Conservation (phyloP, 2,797 vertebrate genomes). For the Sciurus carolinensis region DNA sequence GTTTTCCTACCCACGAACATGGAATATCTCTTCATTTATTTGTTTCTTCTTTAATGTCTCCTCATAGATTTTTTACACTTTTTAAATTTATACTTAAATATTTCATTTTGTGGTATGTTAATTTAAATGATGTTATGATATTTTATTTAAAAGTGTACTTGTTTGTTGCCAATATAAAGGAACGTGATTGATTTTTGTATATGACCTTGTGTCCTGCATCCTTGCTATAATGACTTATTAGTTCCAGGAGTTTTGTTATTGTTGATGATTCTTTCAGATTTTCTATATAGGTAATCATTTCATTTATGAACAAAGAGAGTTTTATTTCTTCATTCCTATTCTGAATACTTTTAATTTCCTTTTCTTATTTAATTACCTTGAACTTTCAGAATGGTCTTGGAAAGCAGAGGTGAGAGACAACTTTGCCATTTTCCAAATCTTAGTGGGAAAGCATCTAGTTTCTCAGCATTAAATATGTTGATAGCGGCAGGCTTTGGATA, state of each 20-base stretch:
- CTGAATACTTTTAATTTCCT: background rate
- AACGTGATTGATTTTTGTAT: background rate
- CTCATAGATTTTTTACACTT: background rate
- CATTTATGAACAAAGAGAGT: background rate
- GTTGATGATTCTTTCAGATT: too few species aligned
- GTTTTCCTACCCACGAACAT: background rate
- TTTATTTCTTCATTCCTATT: background rate
- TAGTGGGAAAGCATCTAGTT: too few species aligned
- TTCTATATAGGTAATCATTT: background rate
- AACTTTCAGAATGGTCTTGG: background rate
- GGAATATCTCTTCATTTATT: background rate
- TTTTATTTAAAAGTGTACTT: background rate
- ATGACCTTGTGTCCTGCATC: background rate
- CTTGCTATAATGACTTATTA: too few species aligned
- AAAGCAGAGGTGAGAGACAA: background rate
- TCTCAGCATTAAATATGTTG: too few species aligned
- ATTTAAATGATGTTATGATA: background rate
- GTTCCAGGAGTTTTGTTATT: too few species aligned
- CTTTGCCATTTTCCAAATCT: background rate
- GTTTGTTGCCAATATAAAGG: background rate
- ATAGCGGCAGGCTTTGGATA: too few species aligned
- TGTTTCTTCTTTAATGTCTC: background rate
- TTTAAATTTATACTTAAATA: background rate
- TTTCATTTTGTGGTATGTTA: background rate
- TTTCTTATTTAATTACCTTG: background rate